Base-by-base conservation (phyloP, 2,113 vertebrate species). In the Oreochromis spilurus region DNA sequence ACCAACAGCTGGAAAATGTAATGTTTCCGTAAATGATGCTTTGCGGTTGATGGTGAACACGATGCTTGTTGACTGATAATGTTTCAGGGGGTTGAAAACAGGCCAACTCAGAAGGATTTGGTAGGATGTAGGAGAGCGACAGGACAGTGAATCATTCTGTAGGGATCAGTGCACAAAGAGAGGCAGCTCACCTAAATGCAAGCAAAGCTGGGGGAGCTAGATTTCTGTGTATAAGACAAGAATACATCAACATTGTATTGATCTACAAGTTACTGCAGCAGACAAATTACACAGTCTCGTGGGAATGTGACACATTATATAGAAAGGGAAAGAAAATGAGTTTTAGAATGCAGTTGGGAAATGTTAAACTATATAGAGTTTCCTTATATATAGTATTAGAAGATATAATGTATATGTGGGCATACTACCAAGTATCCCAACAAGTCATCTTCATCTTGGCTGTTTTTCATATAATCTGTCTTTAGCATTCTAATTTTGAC, bases 21-120 rank as follows among this genome's bases (percentile, higher is more conserved):
- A 93, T 84, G 91, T 91, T 87, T 88, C 84, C 43, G 21, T 91
- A 92, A 95, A 93, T 93, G 88, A 93, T 86, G 88, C 85, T 86
- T 90, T 7, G 21, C 57, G 81, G 84, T 87, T 86, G 84, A 88
- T 84, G 80, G 84, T 13, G 88, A 92, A 87, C 89, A 38, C 34
- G 54, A 88, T 31, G 85, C 92, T 87, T 40, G 87, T 83, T 82
- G 90, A 91, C 89, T 91, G 89, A 84, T 89, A 84, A 89, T 90
- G 89, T 92, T 89, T 87, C 67, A 81, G 75, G 82, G 85, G 83
- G 67, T 82, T 88, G 91, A 92, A 87, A 80, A 77, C 57, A 81
- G 87, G 84, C 88, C 91, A 92, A 72, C 79, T 85, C 67, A 60
- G 82, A 88, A 84, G 88, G 88, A 91, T 89, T 89, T 91, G 84